Conservation (phyloP, 2,888 invertebrate genomes). For the Phlogophora meticulosa region DNA sequence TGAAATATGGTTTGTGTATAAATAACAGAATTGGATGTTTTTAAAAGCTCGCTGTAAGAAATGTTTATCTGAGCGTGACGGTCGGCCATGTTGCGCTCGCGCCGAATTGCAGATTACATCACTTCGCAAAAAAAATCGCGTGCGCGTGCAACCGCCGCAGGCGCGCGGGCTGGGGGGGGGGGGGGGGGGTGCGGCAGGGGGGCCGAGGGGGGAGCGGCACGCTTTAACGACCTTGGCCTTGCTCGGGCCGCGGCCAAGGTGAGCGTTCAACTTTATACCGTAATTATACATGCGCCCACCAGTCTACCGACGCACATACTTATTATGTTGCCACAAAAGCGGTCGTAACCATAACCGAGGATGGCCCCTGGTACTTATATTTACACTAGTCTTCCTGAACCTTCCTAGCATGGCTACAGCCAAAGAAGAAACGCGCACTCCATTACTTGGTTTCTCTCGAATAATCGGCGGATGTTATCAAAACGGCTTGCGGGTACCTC, state of each 20-base stretch:
- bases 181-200: constrained; percentile 43
- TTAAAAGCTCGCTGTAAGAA: constrained; percentile 60
- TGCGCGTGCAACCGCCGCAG: constrained; percentile 75
- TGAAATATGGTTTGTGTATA: constrained; percentile 47
- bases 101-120: constrained; percentile 90
- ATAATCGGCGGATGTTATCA: constrained; percentile 53
- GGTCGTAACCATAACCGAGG: constrained; percentile 64
- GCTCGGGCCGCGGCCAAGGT: constrained; percentile 88
- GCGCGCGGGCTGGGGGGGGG: constrained; percentile 58
- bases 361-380: constrained; percentile 26
- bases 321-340: constrained; percentile 61
- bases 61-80: constrained; percentile 69
- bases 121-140: constrained; percentile 86
- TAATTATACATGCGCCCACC: constrained; percentile 89
- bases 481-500: constrained; percentile 31
- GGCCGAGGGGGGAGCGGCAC: constrained; percentile 64
- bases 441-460: constrained; percentile 45
- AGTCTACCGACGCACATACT: constrained; percentile 81
- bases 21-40: constrained; percentile 62
- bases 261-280: constrained; percentile 82
- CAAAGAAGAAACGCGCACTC: constrained; percentile 37
- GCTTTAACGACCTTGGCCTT: constrained; percentile 87
- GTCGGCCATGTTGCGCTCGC: constrained; percentile 86
- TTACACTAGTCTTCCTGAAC: constrained; percentile 15
- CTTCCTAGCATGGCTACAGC: constrained; percentile 10